Percentiles rank a stretch among this genome's conserved stretches.
Evolutionary conservation across 2,113 vertebrate genomes (phyloP).

Genomic region (Ornithorhynchus anatinus): DNA sequence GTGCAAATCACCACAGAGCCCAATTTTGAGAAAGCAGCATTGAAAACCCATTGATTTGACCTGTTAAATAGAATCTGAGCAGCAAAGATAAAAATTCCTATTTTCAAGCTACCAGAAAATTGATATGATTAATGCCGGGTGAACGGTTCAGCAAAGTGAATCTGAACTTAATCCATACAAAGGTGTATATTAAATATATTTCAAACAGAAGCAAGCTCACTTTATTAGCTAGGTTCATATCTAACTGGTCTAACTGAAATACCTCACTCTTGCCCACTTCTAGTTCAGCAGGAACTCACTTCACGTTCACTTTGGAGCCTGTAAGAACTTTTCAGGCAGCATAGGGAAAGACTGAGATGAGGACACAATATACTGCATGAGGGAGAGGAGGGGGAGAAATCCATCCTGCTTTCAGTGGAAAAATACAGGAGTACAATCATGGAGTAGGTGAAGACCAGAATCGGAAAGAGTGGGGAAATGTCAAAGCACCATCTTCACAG

Average conservation of each 20-base stretch:
- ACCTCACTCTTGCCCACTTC: slow-evolving; percentile 51
- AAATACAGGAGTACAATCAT: too few species aligned
- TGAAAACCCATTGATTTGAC: slow-evolving; percentile 44
- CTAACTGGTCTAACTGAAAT: slow-evolving; percentile 62
- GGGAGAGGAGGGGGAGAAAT: too few species aligned
- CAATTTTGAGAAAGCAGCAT: slow-evolving; percentile 27
- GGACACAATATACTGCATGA: neutral
- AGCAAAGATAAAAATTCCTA: slow-evolving; percentile 56
- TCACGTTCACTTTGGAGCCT: neutral
- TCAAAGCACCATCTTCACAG: too few species aligned
- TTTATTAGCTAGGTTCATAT: slow-evolving; percentile 67
- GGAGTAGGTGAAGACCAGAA: too few species aligned
- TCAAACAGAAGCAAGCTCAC: slow-evolving; percentile 29
- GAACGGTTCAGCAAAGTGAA: slow-evolving; percentile 73
- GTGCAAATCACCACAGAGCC: slow-evolving; percentile 5
- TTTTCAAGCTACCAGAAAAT: slow-evolving; percentile 60
- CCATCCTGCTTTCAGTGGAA: too few species aligned
- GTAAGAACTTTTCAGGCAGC: slow-evolving; percentile 8
- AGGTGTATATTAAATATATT: slow-evolving; percentile 35
- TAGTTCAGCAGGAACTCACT: slow-evolving; percentile 46
- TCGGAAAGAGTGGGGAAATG: too few species aligned
- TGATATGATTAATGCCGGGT: slow-evolving; percentile 67
- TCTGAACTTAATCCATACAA: slow-evolving; percentile 56
- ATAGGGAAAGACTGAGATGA: slow-evolving; percentile 15
- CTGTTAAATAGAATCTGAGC: slow-evolving; percentile 58